Conservation (phyloP, 2,113 vertebrate genomes). For the Pseudorectes ferrugineus region DNA sequence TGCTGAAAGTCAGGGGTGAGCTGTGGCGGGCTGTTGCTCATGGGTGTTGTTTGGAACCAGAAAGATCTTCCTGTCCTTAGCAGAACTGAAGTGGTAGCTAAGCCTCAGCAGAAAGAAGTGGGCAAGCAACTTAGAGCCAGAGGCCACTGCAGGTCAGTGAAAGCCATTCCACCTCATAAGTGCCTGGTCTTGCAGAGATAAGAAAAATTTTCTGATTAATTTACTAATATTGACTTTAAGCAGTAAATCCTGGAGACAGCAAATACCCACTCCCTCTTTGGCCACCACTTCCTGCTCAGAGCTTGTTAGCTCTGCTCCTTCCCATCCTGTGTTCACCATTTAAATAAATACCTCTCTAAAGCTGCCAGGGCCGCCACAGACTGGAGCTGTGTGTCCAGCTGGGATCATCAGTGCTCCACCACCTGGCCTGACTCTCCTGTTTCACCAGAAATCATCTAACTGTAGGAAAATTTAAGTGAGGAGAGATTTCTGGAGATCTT, state of each 20-base stretch:
- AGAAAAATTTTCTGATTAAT: background rate
- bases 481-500: background rate
- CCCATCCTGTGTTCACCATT: background rate
- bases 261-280: background rate
- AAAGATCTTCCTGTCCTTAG: background rate
- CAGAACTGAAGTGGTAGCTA: background rate
- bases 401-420: background rate
- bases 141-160: background rate
- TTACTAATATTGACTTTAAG: constrained; percentile 6
- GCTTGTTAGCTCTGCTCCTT: background rate
- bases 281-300: background rate
- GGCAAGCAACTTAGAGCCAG: background rate
- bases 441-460: background rate
- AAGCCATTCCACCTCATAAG: background rate
- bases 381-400: background rate
- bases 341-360: background rate
- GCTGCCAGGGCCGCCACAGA: background rate
- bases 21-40: background rate
- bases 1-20: background rate
- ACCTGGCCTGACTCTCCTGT: background rate
- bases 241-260: background rate
- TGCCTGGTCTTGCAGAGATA: background rate
- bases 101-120: background rate
- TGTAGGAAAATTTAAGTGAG: background rate
- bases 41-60: background rate